Conservation (phyloP, 2,113 vertebrate genomes). For the Pogona vitticeps region DNA sequence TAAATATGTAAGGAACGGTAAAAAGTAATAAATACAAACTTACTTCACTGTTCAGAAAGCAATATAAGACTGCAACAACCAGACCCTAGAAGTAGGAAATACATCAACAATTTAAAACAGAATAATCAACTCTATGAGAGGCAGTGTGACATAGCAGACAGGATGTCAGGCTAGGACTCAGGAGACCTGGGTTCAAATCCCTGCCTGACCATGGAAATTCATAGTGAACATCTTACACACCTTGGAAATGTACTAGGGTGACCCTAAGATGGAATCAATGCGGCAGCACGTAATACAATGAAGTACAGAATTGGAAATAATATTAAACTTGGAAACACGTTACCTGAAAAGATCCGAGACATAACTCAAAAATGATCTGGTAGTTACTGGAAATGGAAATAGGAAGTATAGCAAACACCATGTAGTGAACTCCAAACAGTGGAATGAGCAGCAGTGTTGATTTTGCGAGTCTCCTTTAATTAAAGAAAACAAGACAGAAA, state of each 20-base stretch:
- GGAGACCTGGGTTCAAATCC: too few species aligned
- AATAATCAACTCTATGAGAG: not conserved
- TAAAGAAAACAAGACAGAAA: not conserved
- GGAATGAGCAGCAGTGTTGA: slow-evolving; percentile 94
- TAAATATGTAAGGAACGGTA: too few species aligned
- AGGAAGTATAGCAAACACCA: slow-evolving; percentile 84
- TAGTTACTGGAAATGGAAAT: slow-evolving; percentile 75
- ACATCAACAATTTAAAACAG: slow-evolving; percentile 27
- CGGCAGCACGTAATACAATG: too few species aligned
- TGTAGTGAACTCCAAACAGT: slow-evolving; percentile 90
- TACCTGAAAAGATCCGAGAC: slow-evolving; percentile 93
- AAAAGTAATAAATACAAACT: slow-evolving; percentile 57
- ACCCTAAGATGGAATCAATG: too few species aligned
- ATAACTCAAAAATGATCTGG: slow-evolving; percentile 91
- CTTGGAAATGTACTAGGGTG: too few species aligned
- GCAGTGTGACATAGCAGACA: too few species aligned
- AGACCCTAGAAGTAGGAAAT: slow-evolving; percentile 79
- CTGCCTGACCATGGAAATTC: too few species aligned
- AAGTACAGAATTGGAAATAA: not conserved
- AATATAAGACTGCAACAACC: slow-evolving; percentile 89
- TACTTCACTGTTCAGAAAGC: slow-evolving; percentile 93
- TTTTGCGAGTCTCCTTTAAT: slow-evolving; percentile 88
- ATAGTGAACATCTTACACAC: too few species aligned
- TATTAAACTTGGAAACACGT: slow-evolving; percentile 1
- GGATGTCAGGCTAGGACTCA: too few species aligned